Percentiles rank a stretch among this genome's conserved stretches.
These are phyloP conservation scores for Petrolisthes cinctipes DNA, from an alignment of 2,888 invertebrate genomes.

Conservation along the genomic window DNA sequence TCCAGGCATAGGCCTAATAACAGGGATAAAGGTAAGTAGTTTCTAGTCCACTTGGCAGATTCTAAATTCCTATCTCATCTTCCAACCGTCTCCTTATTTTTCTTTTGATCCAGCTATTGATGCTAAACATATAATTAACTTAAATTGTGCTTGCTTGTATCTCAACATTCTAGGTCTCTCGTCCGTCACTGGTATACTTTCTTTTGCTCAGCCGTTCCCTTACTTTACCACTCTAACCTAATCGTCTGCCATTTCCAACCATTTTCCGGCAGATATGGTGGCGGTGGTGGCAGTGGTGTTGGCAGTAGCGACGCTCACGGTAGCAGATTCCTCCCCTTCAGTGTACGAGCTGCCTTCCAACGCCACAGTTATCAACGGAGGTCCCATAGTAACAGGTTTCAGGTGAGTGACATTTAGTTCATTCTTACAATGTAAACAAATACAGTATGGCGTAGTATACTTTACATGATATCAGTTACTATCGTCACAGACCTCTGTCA, in stretches of 20 bases:
- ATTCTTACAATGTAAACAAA: too few species aligned
- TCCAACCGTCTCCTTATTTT: too few species aligned
- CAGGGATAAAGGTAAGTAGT: too few species aligned
- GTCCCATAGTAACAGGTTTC: slow-evolving; percentile 63
- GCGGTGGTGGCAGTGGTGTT: slow-evolving; percentile 9
- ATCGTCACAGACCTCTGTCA: too few species aligned
- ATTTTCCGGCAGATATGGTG: slow-evolving; percentile 1
- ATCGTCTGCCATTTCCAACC: background rate
- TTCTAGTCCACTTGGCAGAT: too few species aligned
- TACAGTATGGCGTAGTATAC: too few species aligned
- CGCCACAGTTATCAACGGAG: slow-evolving; percentile 62
- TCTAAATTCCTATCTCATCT: too few species aligned
- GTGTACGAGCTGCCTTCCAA: slow-evolving; percentile 63
- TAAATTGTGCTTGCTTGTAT: background rate
- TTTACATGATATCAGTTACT: too few species aligned
- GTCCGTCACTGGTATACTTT: too few species aligned
- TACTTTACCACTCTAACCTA: background rate
- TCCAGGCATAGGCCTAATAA: too few species aligned
- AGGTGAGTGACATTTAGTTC: slow-evolving; percentile 34
- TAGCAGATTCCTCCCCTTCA: slow-evolving; percentile 56
- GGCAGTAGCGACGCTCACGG: background rate
- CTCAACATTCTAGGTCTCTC: background rate
- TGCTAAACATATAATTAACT: too few species aligned
- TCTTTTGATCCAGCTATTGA: too few species aligned
- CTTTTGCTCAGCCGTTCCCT: background rate